Conservation (phyloP, 1,140 invertebrate species). For the Zaprionus africanus region DNA sequence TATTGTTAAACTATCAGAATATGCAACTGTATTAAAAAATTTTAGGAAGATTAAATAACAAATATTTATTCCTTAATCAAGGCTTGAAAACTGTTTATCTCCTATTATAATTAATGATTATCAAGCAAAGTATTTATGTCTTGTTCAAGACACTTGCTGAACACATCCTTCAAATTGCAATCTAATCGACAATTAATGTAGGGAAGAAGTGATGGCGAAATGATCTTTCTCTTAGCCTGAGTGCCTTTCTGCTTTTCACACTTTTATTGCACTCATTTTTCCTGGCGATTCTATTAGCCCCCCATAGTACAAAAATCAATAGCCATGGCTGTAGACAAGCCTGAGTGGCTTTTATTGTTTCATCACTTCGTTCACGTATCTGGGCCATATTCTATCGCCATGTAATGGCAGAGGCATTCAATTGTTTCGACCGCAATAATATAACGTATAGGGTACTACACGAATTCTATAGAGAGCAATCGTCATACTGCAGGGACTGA, state of each 20-base stretch:
- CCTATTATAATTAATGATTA: no score
- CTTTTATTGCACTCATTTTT: neutral
- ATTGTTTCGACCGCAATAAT: conserved; percentile 47
- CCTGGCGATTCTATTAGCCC: neutral
- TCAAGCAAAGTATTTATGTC: no score
- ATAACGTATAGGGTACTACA: conserved; percentile 7
- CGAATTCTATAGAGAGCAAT: conserved; percentile 13
- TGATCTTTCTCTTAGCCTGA: neutral
- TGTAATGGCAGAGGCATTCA: conserved; percentile 54
- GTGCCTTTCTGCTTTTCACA: neutral
- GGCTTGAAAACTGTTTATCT: no score
- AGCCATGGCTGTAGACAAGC: conserved; percentile 29
- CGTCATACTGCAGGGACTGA: conserved; percentile 9
- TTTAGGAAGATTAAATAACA: neutral
- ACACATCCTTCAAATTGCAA: no score
- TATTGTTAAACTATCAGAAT: neutral
- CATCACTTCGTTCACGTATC: conserved; percentile 37
- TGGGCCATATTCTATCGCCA: conserved; percentile 21
- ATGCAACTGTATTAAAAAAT: neutral
- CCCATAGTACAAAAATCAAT: conserved; percentile 45
- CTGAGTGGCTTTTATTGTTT: conserved; percentile 72
- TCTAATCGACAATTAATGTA: no score
- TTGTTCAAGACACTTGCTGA: no score
- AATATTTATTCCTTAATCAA: no score
- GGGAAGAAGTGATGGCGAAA: no score